Percentiles rank a stretch among this genome's conserved stretches.
These are phyloP conservation scores for Protobothrops flavoviridis DNA, from an alignment of 2,113 vertebrate genomes.

Conservation along the genomic window DNA sequence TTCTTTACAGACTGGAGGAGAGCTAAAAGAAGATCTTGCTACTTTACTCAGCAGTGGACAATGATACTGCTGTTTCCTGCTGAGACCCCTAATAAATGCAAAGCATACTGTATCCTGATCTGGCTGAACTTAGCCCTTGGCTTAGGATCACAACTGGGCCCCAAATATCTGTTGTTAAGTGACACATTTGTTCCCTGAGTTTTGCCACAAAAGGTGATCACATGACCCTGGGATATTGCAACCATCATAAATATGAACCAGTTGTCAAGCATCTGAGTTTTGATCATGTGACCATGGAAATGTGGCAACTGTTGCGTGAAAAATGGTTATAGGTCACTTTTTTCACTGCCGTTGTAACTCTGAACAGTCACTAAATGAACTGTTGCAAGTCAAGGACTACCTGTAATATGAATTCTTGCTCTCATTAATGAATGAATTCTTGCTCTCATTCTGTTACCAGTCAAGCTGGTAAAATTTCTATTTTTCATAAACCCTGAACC, in stretches of 20 bases:
- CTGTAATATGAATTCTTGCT: neutral
- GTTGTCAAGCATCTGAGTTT: neutral
- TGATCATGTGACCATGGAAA: neutral
- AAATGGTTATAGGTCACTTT: neutral
- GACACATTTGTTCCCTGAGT: neutral
- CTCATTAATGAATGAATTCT: neutral
- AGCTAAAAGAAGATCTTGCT: neutral
- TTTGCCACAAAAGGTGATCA: neutral
- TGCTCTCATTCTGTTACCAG: neutral
- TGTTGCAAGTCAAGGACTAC: neutral
- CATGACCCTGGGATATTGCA: neutral
- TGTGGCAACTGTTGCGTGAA: neutral
- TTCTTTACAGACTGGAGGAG: neutral
- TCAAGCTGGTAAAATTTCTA: neutral
- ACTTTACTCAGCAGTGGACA: neutral
- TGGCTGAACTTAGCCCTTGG: neutral
- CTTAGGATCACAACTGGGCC: neutral
- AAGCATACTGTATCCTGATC: neutral
- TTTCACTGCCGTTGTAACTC: neutral
- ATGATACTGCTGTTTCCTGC: neutral
- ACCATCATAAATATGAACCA: neutral
- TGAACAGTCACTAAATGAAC: neutral
- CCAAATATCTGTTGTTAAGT: neutral
- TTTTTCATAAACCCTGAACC: neutral
- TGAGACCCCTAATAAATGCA: neutral